phyloP scores from a whole-genome alignment of 2,113 vertebrate genomes.

The Phyllostomus hastatus region DNA sequence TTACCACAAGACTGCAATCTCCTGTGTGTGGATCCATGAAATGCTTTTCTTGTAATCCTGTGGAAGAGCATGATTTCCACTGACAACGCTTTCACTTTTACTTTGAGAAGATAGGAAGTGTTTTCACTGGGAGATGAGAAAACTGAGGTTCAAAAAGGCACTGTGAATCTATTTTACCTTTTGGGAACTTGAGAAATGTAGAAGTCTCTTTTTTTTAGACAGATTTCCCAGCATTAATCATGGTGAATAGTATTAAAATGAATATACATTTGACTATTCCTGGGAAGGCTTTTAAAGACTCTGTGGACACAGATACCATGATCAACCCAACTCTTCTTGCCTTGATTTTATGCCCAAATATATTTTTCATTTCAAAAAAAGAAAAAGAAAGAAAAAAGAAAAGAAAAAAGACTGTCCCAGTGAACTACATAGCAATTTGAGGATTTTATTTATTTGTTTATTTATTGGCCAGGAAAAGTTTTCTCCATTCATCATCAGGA shows the following conservation, averaged over 20 bases:
- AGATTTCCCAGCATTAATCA: neutral
- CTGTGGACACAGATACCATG: neutral
- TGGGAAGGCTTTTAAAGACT: neutral
- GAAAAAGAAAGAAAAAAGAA: no score
- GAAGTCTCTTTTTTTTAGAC: neutral
- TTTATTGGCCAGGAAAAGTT: slow-evolving; percentile 42
- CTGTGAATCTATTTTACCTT: neutral
- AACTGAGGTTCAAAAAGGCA: neutral
- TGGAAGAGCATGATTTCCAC: no score
- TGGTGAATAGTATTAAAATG: neutral
- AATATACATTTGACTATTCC: neutral
- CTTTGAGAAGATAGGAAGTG: neutral
- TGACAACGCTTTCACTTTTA: neutral
- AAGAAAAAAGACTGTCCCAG: neutral
- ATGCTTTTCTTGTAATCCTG: no score
- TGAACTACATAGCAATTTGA: slow-evolving; percentile 31
- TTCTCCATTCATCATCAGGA: slow-evolving; percentile 56
- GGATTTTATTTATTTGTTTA: slow-evolving; percentile 24
- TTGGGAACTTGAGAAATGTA: neutral
- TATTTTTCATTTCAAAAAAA: neutral
- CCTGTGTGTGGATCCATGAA: no score
- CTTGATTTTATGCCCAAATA: slow-evolving; percentile 16
- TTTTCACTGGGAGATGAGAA: neutral
- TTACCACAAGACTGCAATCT: no score
- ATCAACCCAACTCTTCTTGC: neutral